These are phyloP conservation scores for Bergia puertoricense DNA, from an alignment of 92 coral and sea anemone genomes.

Conservation along the genomic window DNA sequence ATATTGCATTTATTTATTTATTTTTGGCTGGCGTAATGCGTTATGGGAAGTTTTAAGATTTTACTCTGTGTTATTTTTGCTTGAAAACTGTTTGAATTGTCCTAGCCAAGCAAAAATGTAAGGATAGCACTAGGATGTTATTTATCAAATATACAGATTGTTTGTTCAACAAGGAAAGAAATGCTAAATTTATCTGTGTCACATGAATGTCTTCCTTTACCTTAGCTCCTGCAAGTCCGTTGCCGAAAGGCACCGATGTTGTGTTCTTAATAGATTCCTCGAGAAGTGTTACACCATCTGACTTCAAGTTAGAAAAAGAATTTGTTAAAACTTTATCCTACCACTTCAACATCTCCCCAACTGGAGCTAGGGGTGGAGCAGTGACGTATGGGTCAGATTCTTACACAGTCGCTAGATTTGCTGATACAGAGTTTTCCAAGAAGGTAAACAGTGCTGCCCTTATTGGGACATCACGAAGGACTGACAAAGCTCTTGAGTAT, in stretches of 20 bases:
- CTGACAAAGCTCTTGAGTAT: conserved; percentile 35
- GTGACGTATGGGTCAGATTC: conserved; percentile 25
- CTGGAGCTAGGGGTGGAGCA: conserved; percentile 14
- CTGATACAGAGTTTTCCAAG: conserved; percentile 10
- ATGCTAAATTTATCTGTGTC: no score
- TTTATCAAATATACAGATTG: no score
- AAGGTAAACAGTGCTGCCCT: conserved; percentile 6
- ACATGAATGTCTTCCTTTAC: background rate
- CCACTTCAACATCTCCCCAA: conserved; percentile 28
- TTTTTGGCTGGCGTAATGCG: no score
- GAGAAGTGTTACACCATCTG: conserved; percentile 24
- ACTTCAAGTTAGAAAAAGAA: conserved; percentile 25
- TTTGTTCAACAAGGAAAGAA: no score
- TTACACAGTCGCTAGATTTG: conserved; percentile 7
- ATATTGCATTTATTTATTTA: no score
- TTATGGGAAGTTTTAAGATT: no score
- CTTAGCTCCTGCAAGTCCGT: conserved; percentile 30
- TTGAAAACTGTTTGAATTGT: no score
- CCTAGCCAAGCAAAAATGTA: no score
- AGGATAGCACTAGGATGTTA: no score
- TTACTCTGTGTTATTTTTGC: no score
- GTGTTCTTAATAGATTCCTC: conserved; percentile 37
- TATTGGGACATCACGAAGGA: conserved; percentile 29
- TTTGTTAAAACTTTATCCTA: conserved; percentile 29
- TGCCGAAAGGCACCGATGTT: conserved; percentile 34